These are phyloP conservation scores for Catostylus mosaicus DNA, from an alignment of 30 jellyfish, hydroid and myxozoan genomes.

Conservation along the genomic window DNA sequence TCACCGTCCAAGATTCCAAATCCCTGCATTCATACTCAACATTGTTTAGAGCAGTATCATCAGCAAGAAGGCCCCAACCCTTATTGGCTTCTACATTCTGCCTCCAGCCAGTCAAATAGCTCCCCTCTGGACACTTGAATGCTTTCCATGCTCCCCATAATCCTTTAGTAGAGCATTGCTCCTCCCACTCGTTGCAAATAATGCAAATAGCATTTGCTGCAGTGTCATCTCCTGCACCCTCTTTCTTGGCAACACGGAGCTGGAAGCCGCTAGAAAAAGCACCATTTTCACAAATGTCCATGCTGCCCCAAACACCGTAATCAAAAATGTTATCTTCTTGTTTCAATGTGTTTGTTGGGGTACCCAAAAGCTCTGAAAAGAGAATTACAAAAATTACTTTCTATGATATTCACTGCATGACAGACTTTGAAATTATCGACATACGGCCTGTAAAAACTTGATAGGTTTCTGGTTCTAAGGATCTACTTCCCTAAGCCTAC, in stretches of 20 bases:
- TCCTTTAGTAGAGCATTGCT: conserved; percentile 27
- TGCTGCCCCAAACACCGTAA: conserved; percentile 52
- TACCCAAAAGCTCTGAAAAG: conserved; percentile 15
- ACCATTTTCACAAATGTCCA: conserved; percentile 39
- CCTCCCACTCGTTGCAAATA: background rate
- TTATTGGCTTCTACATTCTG: conserved; percentile 31
- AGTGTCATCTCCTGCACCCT: conserved; percentile 38
- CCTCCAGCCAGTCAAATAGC: conserved; percentile 38
- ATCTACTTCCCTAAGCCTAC: background rate
- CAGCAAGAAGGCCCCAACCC: conserved; percentile 24
- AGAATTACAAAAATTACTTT: background rate
- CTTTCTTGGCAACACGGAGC: conserved; percentile 4
- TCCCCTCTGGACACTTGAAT: conserved; percentile 30
- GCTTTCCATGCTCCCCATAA: conserved; percentile 37
- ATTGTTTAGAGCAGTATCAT: conserved; percentile 38
- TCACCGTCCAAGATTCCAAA: conserved; percentile 27
- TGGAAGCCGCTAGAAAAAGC: conserved; percentile 12
- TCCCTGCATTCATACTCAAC: conserved; percentile 69
- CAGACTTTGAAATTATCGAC: background rate
- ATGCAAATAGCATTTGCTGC: conserved; percentile 46
- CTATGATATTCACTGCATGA: background rate
- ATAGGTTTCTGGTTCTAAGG: background rate
- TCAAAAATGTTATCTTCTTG: background rate
- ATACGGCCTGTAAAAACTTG: background rate
- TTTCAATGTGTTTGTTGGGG: background rate